Evolutionary conservation across 2,113 vertebrate genomes (phyloP).

Genomic region (Agelaius tricolor): DNA sequence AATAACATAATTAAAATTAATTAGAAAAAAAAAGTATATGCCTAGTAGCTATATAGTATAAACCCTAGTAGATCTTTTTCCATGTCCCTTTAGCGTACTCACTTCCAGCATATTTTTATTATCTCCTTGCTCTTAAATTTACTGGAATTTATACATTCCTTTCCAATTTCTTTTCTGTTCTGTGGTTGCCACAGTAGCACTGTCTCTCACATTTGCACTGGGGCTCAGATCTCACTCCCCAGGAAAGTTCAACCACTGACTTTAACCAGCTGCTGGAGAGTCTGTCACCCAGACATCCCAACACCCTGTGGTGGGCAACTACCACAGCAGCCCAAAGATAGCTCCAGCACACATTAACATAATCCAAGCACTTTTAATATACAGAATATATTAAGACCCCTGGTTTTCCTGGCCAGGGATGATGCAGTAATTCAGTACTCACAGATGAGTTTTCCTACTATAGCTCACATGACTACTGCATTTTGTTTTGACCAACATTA

Average conservation of each 20-base stretch:
- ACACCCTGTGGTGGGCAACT: not conserved
- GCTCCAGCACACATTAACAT: not conserved
- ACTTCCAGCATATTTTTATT: not conserved
- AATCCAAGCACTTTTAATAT: not conserved
- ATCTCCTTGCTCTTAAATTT: not conserved
- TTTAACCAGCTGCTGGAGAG: not conserved
- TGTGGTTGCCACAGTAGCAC: not conserved
- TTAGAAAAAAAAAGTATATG: not conserved
- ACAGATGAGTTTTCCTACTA: accelerated
- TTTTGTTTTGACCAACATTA: not conserved
- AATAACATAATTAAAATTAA: not conserved
- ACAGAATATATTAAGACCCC: not conserved
- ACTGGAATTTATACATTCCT: not conserved
- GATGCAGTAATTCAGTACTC: not conserved
- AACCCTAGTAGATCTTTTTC: not conserved
- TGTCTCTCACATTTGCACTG: not conserved
- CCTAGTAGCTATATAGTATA: not conserved
- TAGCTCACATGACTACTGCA: not conserved
- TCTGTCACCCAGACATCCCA: not conserved
- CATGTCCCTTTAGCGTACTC: not conserved
- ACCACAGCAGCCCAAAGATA: not conserved
- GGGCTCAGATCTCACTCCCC: not conserved
- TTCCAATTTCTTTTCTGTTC: not conserved
- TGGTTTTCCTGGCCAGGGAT: not conserved
- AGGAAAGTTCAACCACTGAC: not conserved